Evolutionary conservation across 53 echinoderm and acorn worm genomes (phyloP).

Genomic region (Patiria pectinifera): DNA sequence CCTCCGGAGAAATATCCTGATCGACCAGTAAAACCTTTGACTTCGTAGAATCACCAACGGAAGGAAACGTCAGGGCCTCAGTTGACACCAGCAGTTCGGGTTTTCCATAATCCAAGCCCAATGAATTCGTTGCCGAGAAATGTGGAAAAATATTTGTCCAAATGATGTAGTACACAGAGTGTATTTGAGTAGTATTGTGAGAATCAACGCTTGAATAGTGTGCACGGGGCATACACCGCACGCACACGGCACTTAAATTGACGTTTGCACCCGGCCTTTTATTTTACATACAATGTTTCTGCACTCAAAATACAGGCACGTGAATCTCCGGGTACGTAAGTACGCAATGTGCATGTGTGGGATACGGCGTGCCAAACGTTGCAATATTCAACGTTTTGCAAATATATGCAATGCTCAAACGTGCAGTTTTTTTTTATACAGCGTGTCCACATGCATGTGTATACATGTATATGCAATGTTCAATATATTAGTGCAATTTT

Average conservation of each 20-base stretch:
- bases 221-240: neutral
- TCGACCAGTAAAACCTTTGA: neutral
- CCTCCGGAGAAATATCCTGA: neutral
- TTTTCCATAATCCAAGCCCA: neutral
- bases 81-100: neutral
- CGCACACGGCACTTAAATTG: conserved; percentile 7
- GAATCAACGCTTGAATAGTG: too few species aligned
- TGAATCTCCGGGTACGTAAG: neutral
- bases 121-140: conserved; percentile 1
- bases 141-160: neutral
- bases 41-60: neutral
- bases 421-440: too few species aligned
- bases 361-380: too few species aligned
- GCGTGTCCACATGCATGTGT: too few species aligned
- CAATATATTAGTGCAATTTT: too few species aligned
- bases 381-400: too few species aligned
- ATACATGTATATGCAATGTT: too few species aligned
- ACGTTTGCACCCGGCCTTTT: conserved; percentile 19
- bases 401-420: too few species aligned
- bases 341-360: neutral
- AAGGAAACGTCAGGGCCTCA: neutral
- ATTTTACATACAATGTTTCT: neutral
- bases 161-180: too few species aligned
- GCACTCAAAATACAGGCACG: neutral
- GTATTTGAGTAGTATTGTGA: too few species aligned